phyloP scores from a whole-genome alignment of 2,113 vertebrate genomes.

The Aegotheles bennettii region DNA sequence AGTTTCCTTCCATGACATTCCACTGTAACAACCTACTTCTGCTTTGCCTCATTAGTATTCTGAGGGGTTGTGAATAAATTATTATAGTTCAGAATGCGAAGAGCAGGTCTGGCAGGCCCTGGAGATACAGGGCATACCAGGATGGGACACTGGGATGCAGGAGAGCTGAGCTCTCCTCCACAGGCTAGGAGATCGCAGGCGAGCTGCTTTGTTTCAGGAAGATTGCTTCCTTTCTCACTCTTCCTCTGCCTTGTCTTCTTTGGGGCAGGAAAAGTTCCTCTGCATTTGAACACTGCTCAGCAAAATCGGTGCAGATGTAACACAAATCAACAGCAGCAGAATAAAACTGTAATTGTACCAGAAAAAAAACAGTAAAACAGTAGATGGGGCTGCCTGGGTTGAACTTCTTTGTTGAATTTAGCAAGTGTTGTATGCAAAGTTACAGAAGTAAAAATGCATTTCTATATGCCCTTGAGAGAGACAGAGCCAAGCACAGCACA shows the following conservation, averaged over 20 bases:
- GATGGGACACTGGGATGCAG: background rate
- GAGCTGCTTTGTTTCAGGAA: background rate
- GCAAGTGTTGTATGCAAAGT: background rate
- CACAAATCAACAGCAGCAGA: background rate
- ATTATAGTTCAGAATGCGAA: background rate
- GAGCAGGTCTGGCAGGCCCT: background rate
- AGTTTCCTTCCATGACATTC: conserved; percentile 18
- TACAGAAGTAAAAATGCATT: background rate
- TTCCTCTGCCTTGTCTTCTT: background rate
- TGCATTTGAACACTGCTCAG: background rate
- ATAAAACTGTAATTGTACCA: background rate
- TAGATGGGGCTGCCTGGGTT: background rate
- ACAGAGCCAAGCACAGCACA: background rate
- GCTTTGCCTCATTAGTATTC: conserved; percentile 22
- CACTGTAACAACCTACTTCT: background rate
- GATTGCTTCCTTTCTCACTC: background rate
- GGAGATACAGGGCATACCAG: background rate
- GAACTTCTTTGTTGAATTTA: background rate
- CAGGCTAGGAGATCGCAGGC: background rate
- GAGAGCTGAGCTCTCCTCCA: background rate
- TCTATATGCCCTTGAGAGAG: background rate
- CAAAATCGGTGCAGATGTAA: background rate
- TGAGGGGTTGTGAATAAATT: background rate
- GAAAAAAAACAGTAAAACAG: background rate
- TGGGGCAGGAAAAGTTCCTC: background rate